Base-by-base conservation (phyloP, 2,888 invertebrate species). In the Taphrorychus bicolor region DNA sequence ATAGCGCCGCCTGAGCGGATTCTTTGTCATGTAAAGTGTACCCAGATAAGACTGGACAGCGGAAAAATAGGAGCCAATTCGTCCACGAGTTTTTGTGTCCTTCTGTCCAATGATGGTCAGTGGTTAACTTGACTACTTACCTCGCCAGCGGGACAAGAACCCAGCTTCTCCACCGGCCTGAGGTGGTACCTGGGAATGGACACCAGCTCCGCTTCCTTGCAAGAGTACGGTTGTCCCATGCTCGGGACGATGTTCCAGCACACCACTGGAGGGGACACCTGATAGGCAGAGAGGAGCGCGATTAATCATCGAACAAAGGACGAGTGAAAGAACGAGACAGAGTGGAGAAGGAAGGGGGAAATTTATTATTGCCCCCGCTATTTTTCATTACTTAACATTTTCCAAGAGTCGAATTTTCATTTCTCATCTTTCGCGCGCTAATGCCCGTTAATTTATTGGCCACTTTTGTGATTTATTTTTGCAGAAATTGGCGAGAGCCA, bases 231-330 rank as follows among this genome's bases (percentile, higher is more conserved):
- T 72, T 85, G 85, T 70, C 84, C 85, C 86, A 87, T 87, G 75
- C 86, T 86, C 17, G 87, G 87, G 11, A 85, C 86, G 53, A 87
- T 85, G 78, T 87, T 87, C 87, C 87, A 87, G 72, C 84, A 83
- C 64, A 87, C 84, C 63, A 84, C 81, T 24, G 87, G 87, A 32
- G 32, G 32, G 32, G 9, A 32, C 32, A 32, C 32, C 32, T 32
- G 32, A 32, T 9, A 2, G 32, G 3, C 7, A n/a, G n/a, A 32
- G 3, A 32, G 32, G 32, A 32, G 32, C 11, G 32, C 32, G 9
- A 32, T 32, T 32, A 32, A 11, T 32, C 19, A 51, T 49, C 32
- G 49, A n/a, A n/a, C n/a, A n/a, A n/a, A n/a, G n/a, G n/a, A n/a
- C n/a, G n/a, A n/a, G n/a, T n/a, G n/a, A n/a, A n/a, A n/a, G n/a